Conservation (phyloP, 2,888 invertebrate genomes). For the Nemotelus nigrinus region DNA sequence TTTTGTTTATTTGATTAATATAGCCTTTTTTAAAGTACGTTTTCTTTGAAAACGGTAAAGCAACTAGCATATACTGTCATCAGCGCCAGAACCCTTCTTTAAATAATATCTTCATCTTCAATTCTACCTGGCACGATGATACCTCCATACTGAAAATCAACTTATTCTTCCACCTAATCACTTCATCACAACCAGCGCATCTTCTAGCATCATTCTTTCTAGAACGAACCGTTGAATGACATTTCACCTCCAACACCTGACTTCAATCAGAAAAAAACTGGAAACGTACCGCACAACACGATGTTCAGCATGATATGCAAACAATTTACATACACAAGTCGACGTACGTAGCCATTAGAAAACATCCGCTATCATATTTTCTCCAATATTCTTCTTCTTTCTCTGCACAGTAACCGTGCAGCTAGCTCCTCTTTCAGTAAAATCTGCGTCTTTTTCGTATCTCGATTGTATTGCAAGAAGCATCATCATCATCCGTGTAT, state of each 20-base stretch:
- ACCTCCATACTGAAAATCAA: too few relatives aligned
- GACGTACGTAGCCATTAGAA: background rate
- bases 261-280: conserved; percentile 2
- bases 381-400: conserved; percentile 15
- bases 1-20: too few relatives aligned
- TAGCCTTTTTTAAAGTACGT: too few relatives aligned
- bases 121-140: too few relatives aligned
- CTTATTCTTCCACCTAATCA: too few relatives aligned
- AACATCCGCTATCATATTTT: conserved; percentile 23
- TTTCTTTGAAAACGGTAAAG: too few relatives aligned
- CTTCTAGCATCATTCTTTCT: background rate
- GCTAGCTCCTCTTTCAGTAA: too few relatives aligned
- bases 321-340: background rate
- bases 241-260: conserved; percentile 37
- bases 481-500: background rate
- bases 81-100: too few relatives aligned
- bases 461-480: background rate
- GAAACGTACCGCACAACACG: background rate
- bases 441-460: too few relatives aligned
- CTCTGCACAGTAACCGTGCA: background rate
- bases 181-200: too few relatives aligned
- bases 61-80: too few relatives aligned
- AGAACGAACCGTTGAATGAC: conserved; percentile 36
- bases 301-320: background rate
- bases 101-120: too few relatives aligned